Conservation (phyloP, 37 sponge, comb jelly and placozoan genomes). For the Amphimedon queenslandica region DNA sequence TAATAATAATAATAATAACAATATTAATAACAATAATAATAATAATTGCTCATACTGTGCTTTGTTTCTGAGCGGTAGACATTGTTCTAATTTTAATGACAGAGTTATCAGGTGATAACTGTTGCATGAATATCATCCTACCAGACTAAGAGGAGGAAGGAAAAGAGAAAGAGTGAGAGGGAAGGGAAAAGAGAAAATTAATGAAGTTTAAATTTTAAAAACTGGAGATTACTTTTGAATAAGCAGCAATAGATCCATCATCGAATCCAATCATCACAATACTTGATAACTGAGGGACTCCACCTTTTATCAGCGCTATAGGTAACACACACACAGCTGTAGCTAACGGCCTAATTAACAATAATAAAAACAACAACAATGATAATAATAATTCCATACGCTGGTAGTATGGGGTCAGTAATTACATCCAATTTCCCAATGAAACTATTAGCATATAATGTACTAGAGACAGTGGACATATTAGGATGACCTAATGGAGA, state of each 20-base stretch:
- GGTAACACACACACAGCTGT: not conserved
- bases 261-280: constrained; percentile 66
- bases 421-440: too few species aligned
- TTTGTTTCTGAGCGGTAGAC: too few species aligned
- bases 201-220: not conserved
- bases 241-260: constrained; percentile 67
- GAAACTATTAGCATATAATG: too few species aligned
- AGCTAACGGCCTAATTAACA: not conserved
- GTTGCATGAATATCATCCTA: not conserved
- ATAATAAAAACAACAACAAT: too few species aligned
- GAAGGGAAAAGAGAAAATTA: not conserved
- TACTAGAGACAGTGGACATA: too few species aligned
- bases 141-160: not conserved
- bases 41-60: too few species aligned
- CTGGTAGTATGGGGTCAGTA: too few species aligned
- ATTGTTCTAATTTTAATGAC: too few species aligned
- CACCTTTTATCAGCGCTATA: not conserved
- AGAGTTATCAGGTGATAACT: not conserved
- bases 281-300: constrained; percentile 7
- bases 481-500: too few species aligned
- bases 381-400: too few species aligned
- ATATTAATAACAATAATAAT: too few species aligned
- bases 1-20: too few species aligned
- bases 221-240: constrained; percentile 30
- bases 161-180: not conserved